A percentile compares a stretch with the other conserved stretches of the same genome.
Evolutionary conservation across 2,113 vertebrate species (phyloP).

Genomic region (Phainopepla nitens): DNA sequence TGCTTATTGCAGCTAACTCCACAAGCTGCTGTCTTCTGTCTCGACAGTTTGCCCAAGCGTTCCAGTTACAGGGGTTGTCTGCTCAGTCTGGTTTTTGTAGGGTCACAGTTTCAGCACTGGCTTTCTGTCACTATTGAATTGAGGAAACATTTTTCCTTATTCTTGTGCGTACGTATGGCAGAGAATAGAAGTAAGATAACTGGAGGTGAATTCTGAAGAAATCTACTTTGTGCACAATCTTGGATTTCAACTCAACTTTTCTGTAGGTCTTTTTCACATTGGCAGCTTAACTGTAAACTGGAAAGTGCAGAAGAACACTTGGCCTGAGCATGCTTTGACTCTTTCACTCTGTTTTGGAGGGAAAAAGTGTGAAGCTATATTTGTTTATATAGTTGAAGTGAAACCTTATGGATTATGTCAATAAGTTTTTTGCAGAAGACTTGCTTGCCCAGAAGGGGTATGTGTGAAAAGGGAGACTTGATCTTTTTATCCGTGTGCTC

Average conservation of each 20-base stretch:
- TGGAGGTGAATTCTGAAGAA: not conserved
- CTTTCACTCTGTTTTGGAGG: not conserved
- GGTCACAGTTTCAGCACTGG: not conserved
- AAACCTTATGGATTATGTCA: not conserved
- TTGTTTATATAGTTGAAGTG: not conserved
- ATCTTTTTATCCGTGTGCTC: not conserved
- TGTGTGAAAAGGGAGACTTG: not conserved
- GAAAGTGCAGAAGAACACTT: not conserved
- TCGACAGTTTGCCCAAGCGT: not conserved
- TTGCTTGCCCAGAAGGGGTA: not conserved
- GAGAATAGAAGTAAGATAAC: not conserved
- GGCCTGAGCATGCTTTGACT: not conserved
- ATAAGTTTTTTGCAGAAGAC: not conserved
- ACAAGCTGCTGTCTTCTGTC: not conserved
- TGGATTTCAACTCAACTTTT: not conserved
- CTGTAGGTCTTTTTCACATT: not conserved
- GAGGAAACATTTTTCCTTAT: not conserved
- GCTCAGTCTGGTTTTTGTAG: not conserved
- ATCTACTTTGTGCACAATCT: not conserved
- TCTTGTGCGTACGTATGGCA: not conserved
- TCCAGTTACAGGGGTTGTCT: not conserved
- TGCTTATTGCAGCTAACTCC: not conserved
- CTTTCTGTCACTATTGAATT: not conserved
- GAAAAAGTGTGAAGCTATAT: fast-evolving
- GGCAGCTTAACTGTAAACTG: not conserved